Evolutionary conservation across 2,888 invertebrate species (phyloP).

Genomic region (Drosophila helvetica): DNA sequence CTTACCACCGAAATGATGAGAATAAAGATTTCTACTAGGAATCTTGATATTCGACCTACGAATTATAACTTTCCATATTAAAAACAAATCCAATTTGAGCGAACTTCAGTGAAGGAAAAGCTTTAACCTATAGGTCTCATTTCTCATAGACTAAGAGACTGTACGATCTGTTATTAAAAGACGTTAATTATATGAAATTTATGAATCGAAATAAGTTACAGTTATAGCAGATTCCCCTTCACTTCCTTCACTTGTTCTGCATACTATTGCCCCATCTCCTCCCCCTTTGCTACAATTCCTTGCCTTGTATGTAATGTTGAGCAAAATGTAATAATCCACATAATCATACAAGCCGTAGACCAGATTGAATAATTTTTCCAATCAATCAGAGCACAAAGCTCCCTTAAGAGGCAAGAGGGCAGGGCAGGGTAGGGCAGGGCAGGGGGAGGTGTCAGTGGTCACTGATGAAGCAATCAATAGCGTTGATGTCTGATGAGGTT

Average conservation of each 20-base stretch:
- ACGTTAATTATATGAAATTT: too few species aligned
- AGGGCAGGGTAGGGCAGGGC: conserved; percentile 21
- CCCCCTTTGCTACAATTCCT: not conserved
- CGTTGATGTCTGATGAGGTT: conserved; percentile 57
- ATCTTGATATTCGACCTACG: too few species aligned
- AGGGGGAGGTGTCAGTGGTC: not conserved
- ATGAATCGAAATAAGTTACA: not conserved
- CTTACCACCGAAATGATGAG: too few species aligned
- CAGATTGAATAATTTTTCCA: conserved; percentile 80
- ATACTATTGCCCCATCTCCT: not conserved
- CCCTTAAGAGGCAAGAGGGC: conserved; percentile 18
- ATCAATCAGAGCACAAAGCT: conserved; percentile 78
- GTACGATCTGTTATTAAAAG: not conserved
- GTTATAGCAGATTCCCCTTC: not conserved
- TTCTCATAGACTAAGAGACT: not conserved
- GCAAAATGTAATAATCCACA: conserved; percentile 42
- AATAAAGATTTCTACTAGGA: too few species aligned
- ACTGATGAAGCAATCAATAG: conserved; percentile 73
- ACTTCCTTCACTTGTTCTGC: not conserved
- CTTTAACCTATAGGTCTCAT: too few species aligned
- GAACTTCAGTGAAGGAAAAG: too few species aligned
- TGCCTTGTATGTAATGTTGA: not conserved
- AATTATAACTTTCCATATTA: too few species aligned
- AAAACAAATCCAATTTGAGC: too few species aligned
- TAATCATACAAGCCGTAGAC: conserved; percentile 47